phyloP scores from a whole-genome alignment of 2,797 vertebrate species.

The Mus caroli region DNA sequence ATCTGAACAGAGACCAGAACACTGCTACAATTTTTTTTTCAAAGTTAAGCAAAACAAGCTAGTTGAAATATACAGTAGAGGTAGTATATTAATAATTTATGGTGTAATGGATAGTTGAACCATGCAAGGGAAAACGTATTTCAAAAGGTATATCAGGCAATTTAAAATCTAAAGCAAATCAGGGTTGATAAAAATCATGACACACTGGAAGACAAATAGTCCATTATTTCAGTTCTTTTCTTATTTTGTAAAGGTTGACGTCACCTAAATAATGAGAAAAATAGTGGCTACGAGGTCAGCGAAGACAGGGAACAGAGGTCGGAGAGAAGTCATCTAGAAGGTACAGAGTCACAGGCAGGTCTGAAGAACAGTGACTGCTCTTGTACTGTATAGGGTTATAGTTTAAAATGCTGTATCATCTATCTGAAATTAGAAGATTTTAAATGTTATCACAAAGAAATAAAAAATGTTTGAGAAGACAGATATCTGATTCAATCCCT shows the following conservation, averaged over 20 bases:
- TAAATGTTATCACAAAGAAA: neutral
- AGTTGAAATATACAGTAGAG: neutral
- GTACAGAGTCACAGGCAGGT: neutral
- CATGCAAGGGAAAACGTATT: neutral
- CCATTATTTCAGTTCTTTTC: neutral
- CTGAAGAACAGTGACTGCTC: neutral
- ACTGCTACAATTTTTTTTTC: neutral
- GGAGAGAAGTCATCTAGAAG: neutral
- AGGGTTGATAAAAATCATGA: neutral
- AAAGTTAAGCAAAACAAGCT: neutral
- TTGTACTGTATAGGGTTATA: neutral
- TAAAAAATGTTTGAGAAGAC: neutral
- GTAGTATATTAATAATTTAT: constrained; percentile 2
- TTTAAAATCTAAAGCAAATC: neutral
- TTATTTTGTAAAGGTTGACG: neutral
- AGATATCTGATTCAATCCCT: neutral
- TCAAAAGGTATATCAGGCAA: neutral
- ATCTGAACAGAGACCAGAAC: neutral
- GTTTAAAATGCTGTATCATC: neutral
- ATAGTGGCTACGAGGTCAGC: neutral
- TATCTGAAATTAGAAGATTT: neutral
- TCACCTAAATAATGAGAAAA: neutral
- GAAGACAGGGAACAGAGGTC: fast-evolving
- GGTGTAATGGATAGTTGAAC: neutral
- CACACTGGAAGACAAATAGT: neutral